phyloP scores from a whole-genome alignment of 2,113 vertebrate species.

The Megalops atlanticus region DNA sequence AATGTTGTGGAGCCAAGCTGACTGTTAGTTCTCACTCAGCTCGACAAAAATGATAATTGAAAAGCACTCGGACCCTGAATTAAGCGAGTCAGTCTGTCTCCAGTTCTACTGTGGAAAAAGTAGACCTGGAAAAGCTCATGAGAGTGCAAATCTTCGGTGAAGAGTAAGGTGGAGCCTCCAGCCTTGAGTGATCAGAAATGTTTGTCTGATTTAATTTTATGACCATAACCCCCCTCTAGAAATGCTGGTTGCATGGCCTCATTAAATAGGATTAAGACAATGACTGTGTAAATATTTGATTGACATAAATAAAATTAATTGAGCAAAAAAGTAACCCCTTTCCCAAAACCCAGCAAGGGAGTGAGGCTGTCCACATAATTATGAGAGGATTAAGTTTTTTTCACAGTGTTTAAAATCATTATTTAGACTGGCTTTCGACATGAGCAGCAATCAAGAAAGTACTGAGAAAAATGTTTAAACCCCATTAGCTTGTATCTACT shows the following conservation, averaged over 20 bases:
- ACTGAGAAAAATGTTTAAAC: slow-evolving; percentile 1
- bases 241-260: slow-evolving; percentile 52
- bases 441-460: slow-evolving; percentile 20
- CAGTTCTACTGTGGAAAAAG: not conserved
- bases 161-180: not conserved
- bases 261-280: slow-evolving; percentile 61
- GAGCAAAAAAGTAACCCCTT: slow-evolving; percentile 51
- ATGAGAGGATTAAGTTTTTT: slow-evolving; percentile 1
- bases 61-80: too few relatives aligned
- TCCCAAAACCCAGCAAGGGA: slow-evolving; percentile 45
- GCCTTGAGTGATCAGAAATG: not conserved
- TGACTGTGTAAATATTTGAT: slow-evolving; percentile 57
- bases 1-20: too few relatives aligned
- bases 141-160: not conserved
- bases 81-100: not conserved
- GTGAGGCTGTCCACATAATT: not conserved
- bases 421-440: slow-evolving; percentile 8
- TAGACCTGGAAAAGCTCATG: not conserved
- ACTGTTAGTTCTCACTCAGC: too few relatives aligned
- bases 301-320: slow-evolving; percentile 53
- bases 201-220: not conserved
- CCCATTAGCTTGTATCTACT: slow-evolving; percentile 22
- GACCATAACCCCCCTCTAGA: slow-evolving; percentile 22
- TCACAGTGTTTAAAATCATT: slow-evolving; percentile 12
- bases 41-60: too few relatives aligned